Percentiles rank a stretch among this genome's conserved stretches.
These are phyloP conservation scores for Channallabes apus DNA, from an alignment of 2,797 vertebrate species.

Conservation along the genomic window DNA sequence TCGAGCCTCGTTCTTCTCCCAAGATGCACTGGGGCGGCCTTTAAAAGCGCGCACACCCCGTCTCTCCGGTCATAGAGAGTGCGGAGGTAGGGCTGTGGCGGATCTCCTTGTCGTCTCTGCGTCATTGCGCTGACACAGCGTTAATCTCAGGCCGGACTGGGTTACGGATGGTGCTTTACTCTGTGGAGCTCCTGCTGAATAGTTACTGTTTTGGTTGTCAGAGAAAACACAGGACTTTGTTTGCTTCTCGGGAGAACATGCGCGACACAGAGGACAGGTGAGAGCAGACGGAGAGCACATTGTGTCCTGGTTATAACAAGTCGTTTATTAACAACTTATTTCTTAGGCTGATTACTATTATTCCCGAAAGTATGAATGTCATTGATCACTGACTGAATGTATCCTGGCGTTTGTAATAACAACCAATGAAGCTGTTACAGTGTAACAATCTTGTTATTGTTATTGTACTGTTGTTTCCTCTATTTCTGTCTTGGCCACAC, in stretches of 20 bases:
- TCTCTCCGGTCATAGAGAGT: constrained; percentile 20
- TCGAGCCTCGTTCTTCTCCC: constrained; percentile 18
- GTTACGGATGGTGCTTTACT: constrained; percentile 69
- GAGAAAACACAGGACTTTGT: constrained; percentile 58
- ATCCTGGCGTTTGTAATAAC: not conserved
- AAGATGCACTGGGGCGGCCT: constrained; percentile 55
- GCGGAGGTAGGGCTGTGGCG: not conserved
- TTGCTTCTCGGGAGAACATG: constrained; percentile 66
- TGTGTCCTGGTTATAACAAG: not conserved
- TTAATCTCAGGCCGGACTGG: not conserved
- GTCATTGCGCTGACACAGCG: not conserved
- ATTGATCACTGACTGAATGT: not conserved
- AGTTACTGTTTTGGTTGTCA: constrained; percentile 65
- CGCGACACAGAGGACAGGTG: constrained; percentile 77
- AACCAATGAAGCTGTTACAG: not conserved
- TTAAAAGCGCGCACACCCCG: not conserved
- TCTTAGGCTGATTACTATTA: no score
- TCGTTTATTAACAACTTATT: not conserved
- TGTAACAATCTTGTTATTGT: not conserved
- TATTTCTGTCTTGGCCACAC: not conserved
- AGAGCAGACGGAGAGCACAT: constrained; percentile 32
- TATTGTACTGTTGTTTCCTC: not conserved
- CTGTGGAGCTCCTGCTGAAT: constrained; percentile 66
- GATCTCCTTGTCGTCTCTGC: no score
- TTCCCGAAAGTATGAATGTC: not conserved